A percentile compares a stretch with the other conserved stretches of the same genome.
These are phyloP conservation scores for Atethmia centrago DNA, from an alignment of 2,888 invertebrate genomes.

Conservation along the genomic window DNA sequence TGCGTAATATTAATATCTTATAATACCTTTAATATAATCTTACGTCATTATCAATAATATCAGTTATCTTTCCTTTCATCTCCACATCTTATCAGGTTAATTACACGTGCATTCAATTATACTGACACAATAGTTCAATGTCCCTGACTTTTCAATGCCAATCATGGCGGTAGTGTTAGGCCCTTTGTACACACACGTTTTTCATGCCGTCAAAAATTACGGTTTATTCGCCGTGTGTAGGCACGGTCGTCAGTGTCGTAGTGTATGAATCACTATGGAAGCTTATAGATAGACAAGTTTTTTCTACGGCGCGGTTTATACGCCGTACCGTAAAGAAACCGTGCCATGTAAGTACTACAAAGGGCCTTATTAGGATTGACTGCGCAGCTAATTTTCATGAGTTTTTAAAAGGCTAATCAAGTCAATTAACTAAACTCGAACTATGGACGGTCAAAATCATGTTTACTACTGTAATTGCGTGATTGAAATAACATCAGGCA, in stretches of 20 bases:
- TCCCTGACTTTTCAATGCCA: not conserved
- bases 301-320: no score
- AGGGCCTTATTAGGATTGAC: no score
- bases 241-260: no score
- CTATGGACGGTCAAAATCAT: not conserved
- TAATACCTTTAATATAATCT: not conserved
- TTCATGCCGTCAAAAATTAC: no score
- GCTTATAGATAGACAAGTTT: no score
- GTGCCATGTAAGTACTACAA: no score
- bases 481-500: not conserved
- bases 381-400: not conserved
- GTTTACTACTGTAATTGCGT: not conserved
- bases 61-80: not conserved
- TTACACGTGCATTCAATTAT: no score
- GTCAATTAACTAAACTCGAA: not conserved
- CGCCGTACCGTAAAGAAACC: no score
- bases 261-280: no score
- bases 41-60: not conserved
- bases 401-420: not conserved
- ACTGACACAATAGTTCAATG: not conserved
- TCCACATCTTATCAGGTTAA: slow-evolving; percentile 24
- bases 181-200: no score
- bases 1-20: no score
- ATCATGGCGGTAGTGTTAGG: not conserved
- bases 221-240: no score